Evolutionary conservation across 2,888 invertebrate genomes (phyloP), one percentile per base, ranked within the genome.

Genomic region (Tricholauxania praeusta): DNA sequence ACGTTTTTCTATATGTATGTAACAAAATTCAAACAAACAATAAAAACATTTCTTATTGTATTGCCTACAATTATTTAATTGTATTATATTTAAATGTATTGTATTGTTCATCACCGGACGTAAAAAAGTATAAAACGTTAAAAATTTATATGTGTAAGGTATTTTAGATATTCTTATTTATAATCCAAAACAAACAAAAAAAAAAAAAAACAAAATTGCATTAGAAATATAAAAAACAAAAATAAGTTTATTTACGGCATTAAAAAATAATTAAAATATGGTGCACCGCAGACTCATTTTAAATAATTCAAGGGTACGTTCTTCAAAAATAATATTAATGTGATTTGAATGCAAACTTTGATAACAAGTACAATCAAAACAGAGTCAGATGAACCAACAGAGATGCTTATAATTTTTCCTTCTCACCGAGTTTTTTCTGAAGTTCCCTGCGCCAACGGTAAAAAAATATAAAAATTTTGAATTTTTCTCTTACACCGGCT

Each of bases 161-260:
- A 91, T 91, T 91, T 91, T 91, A 91, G 91, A 91, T 91, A 91
- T 91, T 91, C 90, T 91, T 91, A 91, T 91, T 90, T 90, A 90
- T 90, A 89, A 90, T 90, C 90, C 86, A 85, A 78, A 81, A 77
- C 80, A 77, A 69, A 73, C 77, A 78, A 78, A 76, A 74, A 73
- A 74, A 75, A 75, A 79, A 76, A 75, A 76, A 65, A 76, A 75
- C 59, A 75, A 53, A 72, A 55, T 65, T n/a, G 57, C 7, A 60
- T 47, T 49, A 48, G 49, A 17, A 60, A 17, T 52, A 47, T 48
- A 62, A 64, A 15, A 22, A 64, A 64, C 8, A 64, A 14, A 51
- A 64, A 64, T 22, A 51, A 63, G 32, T 17, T 7, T 39, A 39
- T 39, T 39, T 39, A 39, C 39, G 39, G 10, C 8, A 39, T 39